Evolutionary conservation across 1,140 invertebrate genomes (phyloP), one percentile per base, ranked within the genome.

Genomic region (Scaptomyza montana): DNA sequence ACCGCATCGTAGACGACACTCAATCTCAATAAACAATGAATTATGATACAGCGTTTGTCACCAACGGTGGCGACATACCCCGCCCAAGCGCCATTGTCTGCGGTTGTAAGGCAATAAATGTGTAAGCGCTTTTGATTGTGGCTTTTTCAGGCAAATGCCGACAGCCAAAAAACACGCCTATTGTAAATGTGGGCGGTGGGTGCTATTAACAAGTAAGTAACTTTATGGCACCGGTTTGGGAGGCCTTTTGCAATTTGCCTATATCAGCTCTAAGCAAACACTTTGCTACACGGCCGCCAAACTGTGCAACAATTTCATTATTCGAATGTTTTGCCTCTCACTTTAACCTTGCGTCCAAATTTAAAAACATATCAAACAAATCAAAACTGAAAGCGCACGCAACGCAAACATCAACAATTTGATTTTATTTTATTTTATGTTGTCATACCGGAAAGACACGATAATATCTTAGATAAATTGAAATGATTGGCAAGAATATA

Each of bases 331-430:
- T 50, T 45, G 19, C 30, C 8, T 5, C n/a, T 63, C 64, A 45
- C 10, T 39, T 36, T 64, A 73, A 65, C 82, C 82, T 89, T 82
- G 84, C 49, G 39, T 66, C 55, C 74, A 77, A 84, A 79, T 77
- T 73, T 77, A 74, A 84, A 36, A 79, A 72, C 79, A 65, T 75
- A 82, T 82, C 79, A 82, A 82, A 78, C 75, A 82, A 75, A 75
- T 74, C 59, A 59, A 74, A 74, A 57, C 59, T n/a, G 28, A 43
- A n/a, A 64, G 30, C 45, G 30, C 41, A 9, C 33, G 45, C 43
- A 12, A 10, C 9, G 45, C 28, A 47, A 45, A 49, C 59, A 61
- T 54, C 50, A 62, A 53, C 45, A 62, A 47, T 50, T 51, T 43
- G 16, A 13, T 39, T 70, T 57, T 36, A 45, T 45, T 64, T 46